A percentile compares a stretch with the other conserved stretches of the same genome.
Conservation (phyloP, 2,113 vertebrate species). For the Dromiciops gliroides region DNA sequence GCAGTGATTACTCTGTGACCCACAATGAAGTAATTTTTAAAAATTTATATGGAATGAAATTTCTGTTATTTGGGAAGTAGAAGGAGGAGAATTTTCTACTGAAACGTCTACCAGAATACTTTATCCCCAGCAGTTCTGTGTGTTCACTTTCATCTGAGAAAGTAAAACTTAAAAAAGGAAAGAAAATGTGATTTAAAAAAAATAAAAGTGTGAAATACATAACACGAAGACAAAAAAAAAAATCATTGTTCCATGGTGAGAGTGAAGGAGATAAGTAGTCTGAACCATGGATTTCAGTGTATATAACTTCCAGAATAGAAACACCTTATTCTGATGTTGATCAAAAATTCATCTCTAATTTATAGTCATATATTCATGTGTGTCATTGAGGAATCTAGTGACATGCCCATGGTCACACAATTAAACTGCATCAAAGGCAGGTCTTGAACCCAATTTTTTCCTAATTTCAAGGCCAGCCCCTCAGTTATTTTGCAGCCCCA, state of each 20-base stretch:
- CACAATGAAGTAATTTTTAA: background rate
- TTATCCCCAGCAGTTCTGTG: background rate
- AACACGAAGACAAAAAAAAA: background rate
- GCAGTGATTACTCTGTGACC: background rate
- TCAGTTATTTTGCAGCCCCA: background rate
- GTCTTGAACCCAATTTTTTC: background rate
- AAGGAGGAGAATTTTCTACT: constrained; percentile 2
- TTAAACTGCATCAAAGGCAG: background rate
- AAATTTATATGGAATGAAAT: background rate
- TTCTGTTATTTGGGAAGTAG: background rate
- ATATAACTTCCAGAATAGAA: background rate
- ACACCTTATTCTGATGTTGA: background rate
- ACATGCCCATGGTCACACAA: background rate
- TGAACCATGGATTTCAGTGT: background rate
- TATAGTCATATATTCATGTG: background rate
- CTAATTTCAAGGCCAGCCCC: background rate
- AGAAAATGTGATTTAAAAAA: background rate
- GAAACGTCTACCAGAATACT: background rate
- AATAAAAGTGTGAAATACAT: background rate
- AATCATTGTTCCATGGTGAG: background rate
- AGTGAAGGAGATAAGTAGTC: background rate
- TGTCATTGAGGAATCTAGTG: background rate
- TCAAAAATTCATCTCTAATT: background rate
- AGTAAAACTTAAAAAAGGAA: background rate
- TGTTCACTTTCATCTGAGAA: constrained; percentile 6